These are phyloP conservation scores for Ciconia nigra DNA, from an alignment of 2,797 vertebrate genomes.

Conservation along the genomic window DNA sequence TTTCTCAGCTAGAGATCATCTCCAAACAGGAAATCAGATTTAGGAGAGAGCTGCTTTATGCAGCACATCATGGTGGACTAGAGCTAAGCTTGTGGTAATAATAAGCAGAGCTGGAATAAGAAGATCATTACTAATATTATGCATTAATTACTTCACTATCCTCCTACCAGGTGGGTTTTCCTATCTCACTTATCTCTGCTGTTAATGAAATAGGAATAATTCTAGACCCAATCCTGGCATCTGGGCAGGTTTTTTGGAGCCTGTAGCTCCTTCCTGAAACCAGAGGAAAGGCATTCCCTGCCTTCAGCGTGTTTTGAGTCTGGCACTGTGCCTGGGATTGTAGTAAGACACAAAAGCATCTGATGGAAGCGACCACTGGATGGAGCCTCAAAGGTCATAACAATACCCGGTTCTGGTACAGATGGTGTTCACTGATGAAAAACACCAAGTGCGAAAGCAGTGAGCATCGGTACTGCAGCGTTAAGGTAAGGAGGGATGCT, in stretches of 20 bases:
- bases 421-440: background rate
- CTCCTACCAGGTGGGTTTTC: background rate
- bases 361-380: constrained; percentile 31
- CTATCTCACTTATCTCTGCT: background rate
- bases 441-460: background rate
- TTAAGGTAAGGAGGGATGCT: background rate
- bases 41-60: constrained; percentile 21
- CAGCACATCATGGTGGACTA: constrained; percentile 13
- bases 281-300: background rate
- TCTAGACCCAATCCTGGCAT: background rate
- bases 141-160: constrained; percentile 9
- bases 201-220: background rate
- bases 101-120: constrained; percentile 21
- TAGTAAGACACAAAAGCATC: background rate
- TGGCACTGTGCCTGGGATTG: background rate
- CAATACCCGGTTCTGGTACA: background rate
- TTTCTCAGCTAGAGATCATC: constrained; percentile 62
- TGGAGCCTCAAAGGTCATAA: constrained; percentile 44
- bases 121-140: background rate
- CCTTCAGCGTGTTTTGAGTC: background rate
- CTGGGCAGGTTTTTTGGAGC: background rate
- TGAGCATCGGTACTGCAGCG: background rate
- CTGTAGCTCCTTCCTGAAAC: background rate
- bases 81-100: constrained; percentile 3
- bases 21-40: constrained; percentile 56